Evolutionary conservation across 2,113 vertebrate genomes (phyloP).

Genomic region (Paradoxurus hermaphroditus): DNA sequence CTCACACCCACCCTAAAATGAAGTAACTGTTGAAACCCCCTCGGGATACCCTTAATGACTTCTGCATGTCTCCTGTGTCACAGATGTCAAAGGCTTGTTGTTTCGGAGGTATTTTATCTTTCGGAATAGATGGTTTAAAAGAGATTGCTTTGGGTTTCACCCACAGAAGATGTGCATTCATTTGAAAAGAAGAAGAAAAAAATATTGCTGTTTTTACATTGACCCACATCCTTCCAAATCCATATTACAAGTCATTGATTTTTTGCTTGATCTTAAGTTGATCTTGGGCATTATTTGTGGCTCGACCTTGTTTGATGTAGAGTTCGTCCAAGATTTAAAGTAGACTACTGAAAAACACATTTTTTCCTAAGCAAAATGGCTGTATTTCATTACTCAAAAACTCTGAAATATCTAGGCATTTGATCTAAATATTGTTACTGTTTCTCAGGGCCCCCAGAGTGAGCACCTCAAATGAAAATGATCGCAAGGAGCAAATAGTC

Average conservation of each 20-base stretch:
- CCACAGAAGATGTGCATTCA: slow-evolving; percentile 65
- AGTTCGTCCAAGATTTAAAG: slow-evolving; percentile 75
- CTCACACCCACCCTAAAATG: slow-evolving; percentile 88
- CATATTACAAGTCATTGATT: slow-evolving; percentile 85
- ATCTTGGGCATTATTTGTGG: slow-evolving; percentile 78
- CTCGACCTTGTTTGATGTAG: slow-evolving; percentile 85
- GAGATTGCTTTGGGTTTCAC: slow-evolving; percentile 79
- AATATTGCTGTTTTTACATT: slow-evolving; percentile 78
- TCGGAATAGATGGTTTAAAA: slow-evolving; percentile 88
- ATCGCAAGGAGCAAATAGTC: neutral
- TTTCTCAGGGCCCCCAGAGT: neutral
- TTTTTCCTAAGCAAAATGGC: slow-evolving; percentile 65
- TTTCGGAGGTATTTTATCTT: slow-evolving; percentile 88
- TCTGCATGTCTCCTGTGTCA: slow-evolving; percentile 91
- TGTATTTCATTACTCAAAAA: slow-evolving; percentile 55
- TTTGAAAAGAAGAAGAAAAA: slow-evolving; percentile 71
- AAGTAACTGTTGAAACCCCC: slow-evolving; percentile 87
- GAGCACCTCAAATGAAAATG: slow-evolving; percentile 37
- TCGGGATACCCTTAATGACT: slow-evolving; percentile 89
- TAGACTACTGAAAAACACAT: slow-evolving; percentile 52
- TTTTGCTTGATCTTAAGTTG: slow-evolving; percentile 78
- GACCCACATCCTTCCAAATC: slow-evolving; percentile 90
- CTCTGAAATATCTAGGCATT: slow-evolving; percentile 42
- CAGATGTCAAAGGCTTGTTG: slow-evolving; percentile 91
- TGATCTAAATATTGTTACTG: neutral